These are phyloP conservation scores for Aplocera efformata DNA, from an alignment of 2,888 invertebrate species.

Conservation along the genomic window DNA sequence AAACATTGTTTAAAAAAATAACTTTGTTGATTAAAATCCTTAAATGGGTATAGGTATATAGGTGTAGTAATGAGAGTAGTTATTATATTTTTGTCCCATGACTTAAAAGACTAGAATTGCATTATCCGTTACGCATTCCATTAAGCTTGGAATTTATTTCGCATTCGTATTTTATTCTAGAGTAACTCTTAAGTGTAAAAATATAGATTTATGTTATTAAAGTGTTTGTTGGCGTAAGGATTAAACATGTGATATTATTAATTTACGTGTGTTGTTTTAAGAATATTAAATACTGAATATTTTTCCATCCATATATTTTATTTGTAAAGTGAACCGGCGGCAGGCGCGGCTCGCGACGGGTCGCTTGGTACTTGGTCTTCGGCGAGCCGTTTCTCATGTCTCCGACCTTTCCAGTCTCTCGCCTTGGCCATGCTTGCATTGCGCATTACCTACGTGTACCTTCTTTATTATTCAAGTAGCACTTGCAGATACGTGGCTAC, in stretches of 20 bases:
- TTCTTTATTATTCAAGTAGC: no score
- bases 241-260: slow-evolving; percentile 24
- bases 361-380: no score
- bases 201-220: neutral
- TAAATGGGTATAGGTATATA: no score
- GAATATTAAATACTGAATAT: slow-evolving; percentile 12
- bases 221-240: slow-evolving; percentile 5
- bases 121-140: slow-evolving; percentile 10
- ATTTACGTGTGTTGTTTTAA: slow-evolving; percentile 18
- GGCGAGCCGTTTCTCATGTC: no score
- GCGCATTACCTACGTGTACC: no score
- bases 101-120: neutral
- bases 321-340: neutral
- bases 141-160: slow-evolving; percentile 2
- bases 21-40: no score
- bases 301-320: neutral
- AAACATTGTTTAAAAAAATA: no score
- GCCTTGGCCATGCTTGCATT: no score
- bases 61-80: no score
- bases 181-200: slow-evolving; percentile 1
- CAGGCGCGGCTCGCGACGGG: no score
- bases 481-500: no score
- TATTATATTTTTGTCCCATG: neutral
- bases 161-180: neutral
- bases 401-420: no score